Evolutionary conservation across 2,113 vertebrate species (phyloP).

Genomic region (Nesospiza acunhae): DNA sequence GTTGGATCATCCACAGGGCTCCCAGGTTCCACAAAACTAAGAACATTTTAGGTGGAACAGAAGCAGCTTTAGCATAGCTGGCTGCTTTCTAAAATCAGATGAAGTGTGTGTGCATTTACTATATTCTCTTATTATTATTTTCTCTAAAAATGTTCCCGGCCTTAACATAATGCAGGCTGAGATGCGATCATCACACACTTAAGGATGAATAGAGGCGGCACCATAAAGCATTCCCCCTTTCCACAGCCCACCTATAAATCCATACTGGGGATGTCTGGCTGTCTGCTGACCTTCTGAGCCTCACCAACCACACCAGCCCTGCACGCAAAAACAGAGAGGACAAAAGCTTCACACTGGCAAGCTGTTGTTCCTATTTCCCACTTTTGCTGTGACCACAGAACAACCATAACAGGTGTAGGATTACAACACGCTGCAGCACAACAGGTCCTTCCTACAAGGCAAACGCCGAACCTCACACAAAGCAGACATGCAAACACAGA

Average conservation of each 20-base stretch:
- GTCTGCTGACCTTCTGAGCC: not conserved
- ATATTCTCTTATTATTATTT: not conserved
- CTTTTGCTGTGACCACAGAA: not conserved
- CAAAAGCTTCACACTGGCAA: not conserved
- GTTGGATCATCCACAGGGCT: not conserved
- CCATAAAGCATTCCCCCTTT: slow-evolving; percentile 18
- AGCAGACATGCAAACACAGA: not conserved
- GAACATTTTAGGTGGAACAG: not conserved
- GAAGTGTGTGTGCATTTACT: not conserved
- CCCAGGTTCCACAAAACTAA: not conserved
- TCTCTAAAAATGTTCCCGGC: not conserved
- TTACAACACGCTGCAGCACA: rapidly evolving
- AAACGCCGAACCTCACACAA: not conserved
- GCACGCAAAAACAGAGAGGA: not conserved
- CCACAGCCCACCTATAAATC: slow-evolving; percentile 60
- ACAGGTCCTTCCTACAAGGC: not conserved
- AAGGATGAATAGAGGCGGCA: not conserved
- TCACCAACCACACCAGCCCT: not conserved
- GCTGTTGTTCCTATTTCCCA: not conserved
- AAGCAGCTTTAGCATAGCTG: not conserved
- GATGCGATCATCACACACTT: not conserved
- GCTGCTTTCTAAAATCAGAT: not conserved
- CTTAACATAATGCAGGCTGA: not conserved
- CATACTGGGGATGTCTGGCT: slow-evolving; percentile 21
- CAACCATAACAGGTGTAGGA: not conserved